phyloP scores from a whole-genome alignment of 2,888 invertebrate species.

The Allacma fusca region DNA sequence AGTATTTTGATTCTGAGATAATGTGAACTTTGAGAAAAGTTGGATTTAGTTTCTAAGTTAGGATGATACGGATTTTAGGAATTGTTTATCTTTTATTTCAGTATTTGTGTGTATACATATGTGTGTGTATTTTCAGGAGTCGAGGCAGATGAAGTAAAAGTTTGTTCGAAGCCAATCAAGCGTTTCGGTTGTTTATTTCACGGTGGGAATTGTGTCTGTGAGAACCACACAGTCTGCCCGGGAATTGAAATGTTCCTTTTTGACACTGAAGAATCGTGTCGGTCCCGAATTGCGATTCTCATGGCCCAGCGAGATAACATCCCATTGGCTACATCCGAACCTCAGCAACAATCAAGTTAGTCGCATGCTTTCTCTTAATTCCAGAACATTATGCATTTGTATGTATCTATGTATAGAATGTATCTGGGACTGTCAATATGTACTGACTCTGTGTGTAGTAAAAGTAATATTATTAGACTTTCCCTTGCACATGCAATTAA shows the following conservation, averaged over 20 bases:
- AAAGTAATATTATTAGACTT: no score
- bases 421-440: no score
- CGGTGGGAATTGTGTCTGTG: slow-evolving; percentile 54
- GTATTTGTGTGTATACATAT: neutral
- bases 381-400: neutral
- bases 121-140: neutral
- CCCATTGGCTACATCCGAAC: neutral
- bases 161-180: slow-evolving; percentile 21
- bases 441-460: no score
- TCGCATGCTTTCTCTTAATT: slow-evolving; percentile 7
- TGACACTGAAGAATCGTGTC: slow-evolving; percentile 52
- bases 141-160: slow-evolving; percentile 4
- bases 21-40: no score
- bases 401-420: no score
- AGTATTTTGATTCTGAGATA: no score
- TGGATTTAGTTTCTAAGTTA: no score
- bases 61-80: no score
- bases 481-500: no score
- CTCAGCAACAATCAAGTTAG: neutral
- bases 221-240: slow-evolving; percentile 51
- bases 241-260: slow-evolving; percentile 57
- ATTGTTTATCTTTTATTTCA: neutral
- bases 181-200: slow-evolving; percentile 34
- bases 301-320: slow-evolving; percentile 54
- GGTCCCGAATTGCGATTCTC: slow-evolving; percentile 53